Percentiles rank a stretch among this genome's conserved stretches.
Evolutionary conservation across 2,113 vertebrate species (phyloP).

Genomic region (Ictalurus furcatus): DNA sequence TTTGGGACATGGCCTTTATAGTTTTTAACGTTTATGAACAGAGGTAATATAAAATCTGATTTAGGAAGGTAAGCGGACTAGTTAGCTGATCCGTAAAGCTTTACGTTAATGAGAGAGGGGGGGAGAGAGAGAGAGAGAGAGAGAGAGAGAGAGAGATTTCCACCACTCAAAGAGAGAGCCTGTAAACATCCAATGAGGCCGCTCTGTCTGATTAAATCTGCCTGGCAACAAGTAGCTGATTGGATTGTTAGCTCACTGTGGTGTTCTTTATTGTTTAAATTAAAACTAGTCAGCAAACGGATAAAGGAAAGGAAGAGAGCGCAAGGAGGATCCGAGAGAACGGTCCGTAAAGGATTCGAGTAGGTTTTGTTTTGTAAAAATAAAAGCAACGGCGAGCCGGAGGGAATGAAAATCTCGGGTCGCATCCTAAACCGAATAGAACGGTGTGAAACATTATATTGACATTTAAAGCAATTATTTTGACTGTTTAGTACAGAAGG

Average conservation of each 20-base stretch:
- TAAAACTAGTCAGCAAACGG: neutral
- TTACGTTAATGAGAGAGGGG: neutral
- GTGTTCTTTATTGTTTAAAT: neutral
- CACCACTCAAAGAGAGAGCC: neutral
- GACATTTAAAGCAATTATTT: neutral
- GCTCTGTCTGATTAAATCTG: neutral
- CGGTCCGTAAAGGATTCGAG: neutral
- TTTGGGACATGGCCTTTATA: neutral
- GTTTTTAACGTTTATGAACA: neutral
- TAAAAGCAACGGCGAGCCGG: neutral
- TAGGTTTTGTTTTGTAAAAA: neutral
- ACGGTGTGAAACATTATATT: neutral
- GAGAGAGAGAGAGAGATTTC: no score
- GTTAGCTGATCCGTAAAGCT: neutral
- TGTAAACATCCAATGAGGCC: neutral
- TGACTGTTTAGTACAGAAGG: neutral
- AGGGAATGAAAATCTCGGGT: neutral
- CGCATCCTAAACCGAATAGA: neutral
- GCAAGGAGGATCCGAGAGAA: neutral
- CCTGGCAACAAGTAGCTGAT: neutral
- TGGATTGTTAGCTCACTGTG: neutral
- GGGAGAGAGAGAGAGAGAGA: neutral
- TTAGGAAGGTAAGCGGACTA: neutral
- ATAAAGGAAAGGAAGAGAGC: neutral
- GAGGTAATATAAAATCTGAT: neutral